Evolutionary conservation across 2,888 invertebrate genomes (phyloP).

Genomic region (Icerya purchasi): DNA sequence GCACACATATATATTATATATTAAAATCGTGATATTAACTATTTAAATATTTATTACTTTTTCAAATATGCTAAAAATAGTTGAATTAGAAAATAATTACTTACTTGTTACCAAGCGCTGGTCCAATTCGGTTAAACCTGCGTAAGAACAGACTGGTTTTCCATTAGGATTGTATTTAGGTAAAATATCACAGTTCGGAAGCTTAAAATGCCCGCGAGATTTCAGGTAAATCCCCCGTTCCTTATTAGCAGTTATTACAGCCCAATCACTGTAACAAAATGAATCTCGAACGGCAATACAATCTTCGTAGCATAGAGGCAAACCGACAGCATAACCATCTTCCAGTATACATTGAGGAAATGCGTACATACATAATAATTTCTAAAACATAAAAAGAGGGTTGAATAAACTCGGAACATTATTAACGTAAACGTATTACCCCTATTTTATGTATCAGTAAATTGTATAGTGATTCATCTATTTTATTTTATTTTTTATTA

Average conservation of each 20-base stretch:
- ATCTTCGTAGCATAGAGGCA: conserved; percentile 79
- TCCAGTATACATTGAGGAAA: conserved; percentile 66
- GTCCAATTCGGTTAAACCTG: conserved; percentile 62
- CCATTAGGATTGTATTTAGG: conserved; percentile 33
- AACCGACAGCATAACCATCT: conserved; percentile 38
- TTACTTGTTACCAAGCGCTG: conserved; percentile 59
- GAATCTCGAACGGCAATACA: conserved; percentile 75
- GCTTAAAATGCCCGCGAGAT: conserved; percentile 61
- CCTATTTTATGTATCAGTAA: no score
- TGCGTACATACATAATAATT: conserved; percentile 73
- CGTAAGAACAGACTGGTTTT: conserved; percentile 50
- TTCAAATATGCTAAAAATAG: not conserved
- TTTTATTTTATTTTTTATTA: no score
- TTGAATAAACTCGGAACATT: no score
- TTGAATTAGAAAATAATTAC: conserved; percentile 20
- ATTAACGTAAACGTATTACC: no score
- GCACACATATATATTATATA: not conserved
- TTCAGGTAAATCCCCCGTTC: conserved; percentile 53
- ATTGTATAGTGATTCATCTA: no score
- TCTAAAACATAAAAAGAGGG: conserved; percentile 28
- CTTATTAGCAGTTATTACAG: conserved; percentile 69
- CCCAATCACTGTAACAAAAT: conserved; percentile 88
- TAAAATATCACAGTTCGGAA: conserved; percentile 65
- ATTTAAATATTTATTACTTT: not conserved
- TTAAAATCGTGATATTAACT: not conserved